Percentiles rank a stretch among this genome's conserved stretches.
Conservation (phyloP, 1,140 invertebrate genomes). For the Drosophila oshimai region DNA sequence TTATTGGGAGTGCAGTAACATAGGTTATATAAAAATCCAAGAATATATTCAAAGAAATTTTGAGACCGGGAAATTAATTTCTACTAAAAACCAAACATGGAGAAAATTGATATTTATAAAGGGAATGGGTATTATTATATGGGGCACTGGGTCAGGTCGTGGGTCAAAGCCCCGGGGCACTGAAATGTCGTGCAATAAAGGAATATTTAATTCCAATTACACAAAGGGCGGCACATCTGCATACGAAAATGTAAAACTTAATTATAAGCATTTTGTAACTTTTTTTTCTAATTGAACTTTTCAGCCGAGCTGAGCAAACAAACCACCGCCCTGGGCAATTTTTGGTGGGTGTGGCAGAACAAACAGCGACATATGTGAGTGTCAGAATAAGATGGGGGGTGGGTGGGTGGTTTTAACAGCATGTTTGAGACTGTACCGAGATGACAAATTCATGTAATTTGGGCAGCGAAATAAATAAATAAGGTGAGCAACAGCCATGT, state of each 20-base stretch:
- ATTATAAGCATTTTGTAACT: slow-evolving; percentile 68
- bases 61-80: not conserved
- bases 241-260: slow-evolving; percentile 58
- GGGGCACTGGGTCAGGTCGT: slow-evolving; percentile 50
- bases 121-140: not conserved
- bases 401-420: slow-evolving; percentile 6
- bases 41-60: too few relatives aligned
- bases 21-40: too few relatives aligned
- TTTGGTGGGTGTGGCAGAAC: slow-evolving; percentile 46
- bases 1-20: too few relatives aligned
- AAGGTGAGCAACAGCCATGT: slow-evolving; percentile 42
- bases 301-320: slow-evolving; percentile 68
- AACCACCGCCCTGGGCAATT: slow-evolving; percentile 19
- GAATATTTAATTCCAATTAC: slow-evolving; percentile 75
- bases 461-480: slow-evolving; percentile 64
- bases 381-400: slow-evolving; percentile 7
- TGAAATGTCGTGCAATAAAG: slow-evolving; percentile 23
- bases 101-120: not conserved
- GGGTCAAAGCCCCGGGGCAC: slow-evolving; percentile 32
- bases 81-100: not conserved
- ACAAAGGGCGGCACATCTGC: slow-evolving; percentile 50
- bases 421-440: slow-evolving; percentile 46
- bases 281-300: slow-evolving; percentile 76
- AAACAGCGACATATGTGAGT: slow-evolving; percentile 68
- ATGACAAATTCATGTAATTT: slow-evolving; percentile 77